phyloP scores from a whole-genome alignment of 2,113 vertebrate species.

The Tyto alba region DNA sequence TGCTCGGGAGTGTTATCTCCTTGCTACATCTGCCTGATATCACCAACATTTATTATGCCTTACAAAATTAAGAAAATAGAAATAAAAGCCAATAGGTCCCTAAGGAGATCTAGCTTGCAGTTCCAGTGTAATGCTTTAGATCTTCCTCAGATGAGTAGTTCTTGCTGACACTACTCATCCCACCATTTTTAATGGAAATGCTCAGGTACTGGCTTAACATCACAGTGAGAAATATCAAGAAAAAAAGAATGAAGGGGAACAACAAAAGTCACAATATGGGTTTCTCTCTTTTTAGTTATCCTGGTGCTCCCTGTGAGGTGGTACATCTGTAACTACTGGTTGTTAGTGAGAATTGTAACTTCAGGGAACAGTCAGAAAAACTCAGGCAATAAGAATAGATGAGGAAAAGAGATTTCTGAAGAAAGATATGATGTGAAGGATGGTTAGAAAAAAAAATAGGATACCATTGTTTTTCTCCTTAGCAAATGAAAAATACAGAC shows the following conservation, averaged over 20 bases:
- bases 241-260: background rate
- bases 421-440: background rate
- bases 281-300: background rate
- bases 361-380: background rate
- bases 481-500: background rate
- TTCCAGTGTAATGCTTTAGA: background rate
- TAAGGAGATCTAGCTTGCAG: background rate
- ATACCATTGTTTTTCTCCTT: background rate
- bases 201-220: background rate
- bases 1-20: background rate
- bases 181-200: background rate
- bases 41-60: background rate
- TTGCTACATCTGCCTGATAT: background rate
- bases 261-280: accelerated
- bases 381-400: background rate
- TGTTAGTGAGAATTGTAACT: background rate
- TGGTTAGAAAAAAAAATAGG: background rate
- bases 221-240: background rate
- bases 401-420: background rate
- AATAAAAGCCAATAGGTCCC: background rate
- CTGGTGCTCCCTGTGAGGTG: background rate
- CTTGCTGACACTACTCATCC: background rate
- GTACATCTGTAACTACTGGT: accelerated
- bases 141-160: background rate
- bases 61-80: background rate